Evolutionary conservation across 2,888 invertebrate species (phyloP), one percentile per base, ranked within the genome.

Genomic region (Chrysopilus asiliformis): DNA sequence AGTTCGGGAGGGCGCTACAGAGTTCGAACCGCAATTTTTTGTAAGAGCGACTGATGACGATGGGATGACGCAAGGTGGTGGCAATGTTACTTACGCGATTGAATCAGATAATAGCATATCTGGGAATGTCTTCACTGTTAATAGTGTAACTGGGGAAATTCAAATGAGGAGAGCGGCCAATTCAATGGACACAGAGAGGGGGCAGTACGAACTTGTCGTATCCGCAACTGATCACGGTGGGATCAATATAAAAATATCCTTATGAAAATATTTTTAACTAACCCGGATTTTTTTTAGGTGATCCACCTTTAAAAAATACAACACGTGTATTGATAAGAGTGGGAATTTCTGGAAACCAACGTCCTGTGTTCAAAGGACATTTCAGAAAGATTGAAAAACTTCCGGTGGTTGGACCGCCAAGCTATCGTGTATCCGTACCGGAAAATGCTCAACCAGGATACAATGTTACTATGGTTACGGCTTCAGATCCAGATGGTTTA

Each of bases 21-120:
- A 70, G 45, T 85, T 89, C 54, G 79, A 84, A 45, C 83, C 87
- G 1, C 81, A 83, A 41, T 71, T 87, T 48, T 72, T 79, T 44
- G 74, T 87, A 8, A 70, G 80, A 70, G 86, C 87, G 1, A 72
- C 71, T 2, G 87, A 87, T 56, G 66, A 66, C 10, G 87, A 87
- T 58, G 79, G 83, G 0, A 72, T 74, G 0, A 67, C 64, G 4
- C 81, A 81, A 58, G 82, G 81, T 1, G 76, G 77, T 36, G 79
- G 79, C 0, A 65, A 64, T 44, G 65, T 84, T 1, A 70, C 64
- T 16, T 84, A 84, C 50, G 68, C 71, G 1, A 66, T 82, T 4
- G 69, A 70, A 40, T 71, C 75, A 1, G 77, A 79, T 44, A 80
- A 81, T 45, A 76, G 79, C 43, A 72, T 78, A 36, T 69, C 69